These are phyloP conservation scores for Cynodonichthys magdalenae DNA, from an alignment of 2,797 vertebrate species.

Conservation along the genomic window DNA sequence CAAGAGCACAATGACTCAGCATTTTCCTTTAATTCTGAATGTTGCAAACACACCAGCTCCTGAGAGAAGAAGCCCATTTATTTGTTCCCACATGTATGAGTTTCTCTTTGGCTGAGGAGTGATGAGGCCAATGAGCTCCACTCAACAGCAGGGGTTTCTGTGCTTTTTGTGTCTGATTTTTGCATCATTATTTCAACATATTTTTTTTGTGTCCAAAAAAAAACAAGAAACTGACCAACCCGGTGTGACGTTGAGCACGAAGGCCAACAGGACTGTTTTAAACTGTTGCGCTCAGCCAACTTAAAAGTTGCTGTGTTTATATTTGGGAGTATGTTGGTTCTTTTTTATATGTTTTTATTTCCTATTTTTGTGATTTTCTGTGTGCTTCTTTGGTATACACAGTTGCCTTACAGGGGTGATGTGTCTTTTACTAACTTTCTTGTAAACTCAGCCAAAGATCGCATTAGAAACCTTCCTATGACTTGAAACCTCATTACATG, in stretches of 20 bases:
- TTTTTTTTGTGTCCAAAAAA: no score
- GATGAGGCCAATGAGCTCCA: constrained; percentile 7
- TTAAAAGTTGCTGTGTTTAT: constrained; percentile 49
- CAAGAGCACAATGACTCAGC: constrained; percentile 15
- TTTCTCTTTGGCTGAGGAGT: not conserved
- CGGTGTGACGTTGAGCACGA: constrained; percentile 18
- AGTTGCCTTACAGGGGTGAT: constrained; percentile 75
- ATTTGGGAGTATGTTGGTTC: constrained; percentile 33
- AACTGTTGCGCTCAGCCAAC: constrained; percentile 53
- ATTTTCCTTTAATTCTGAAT: constrained; percentile 12
- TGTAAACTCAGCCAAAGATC: constrained; percentile 82
- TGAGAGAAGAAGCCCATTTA: constrained; percentile 13
- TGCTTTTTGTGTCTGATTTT: constrained; percentile 30
- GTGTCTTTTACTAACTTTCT: constrained; percentile 69
- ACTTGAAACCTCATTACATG: constrained; percentile 40
- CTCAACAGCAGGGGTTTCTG: constrained; percentile 23
- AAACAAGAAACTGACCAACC: constrained; percentile 27
- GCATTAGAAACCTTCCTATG: constrained; percentile 56
- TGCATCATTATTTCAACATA: not conserved
- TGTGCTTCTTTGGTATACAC: constrained; percentile 64
- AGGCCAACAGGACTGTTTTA: constrained; percentile 25
- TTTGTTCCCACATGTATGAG: not conserved
- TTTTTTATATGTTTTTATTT: constrained; percentile 29
- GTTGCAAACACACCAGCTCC: constrained; percentile 16
- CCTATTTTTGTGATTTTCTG: constrained; percentile 39